A percentile compares a stretch with the other conserved stretches of the same genome.
Evolutionary conservation across 2,888 invertebrate species (phyloP).

Genomic region (Hartigia nigra): DNA sequence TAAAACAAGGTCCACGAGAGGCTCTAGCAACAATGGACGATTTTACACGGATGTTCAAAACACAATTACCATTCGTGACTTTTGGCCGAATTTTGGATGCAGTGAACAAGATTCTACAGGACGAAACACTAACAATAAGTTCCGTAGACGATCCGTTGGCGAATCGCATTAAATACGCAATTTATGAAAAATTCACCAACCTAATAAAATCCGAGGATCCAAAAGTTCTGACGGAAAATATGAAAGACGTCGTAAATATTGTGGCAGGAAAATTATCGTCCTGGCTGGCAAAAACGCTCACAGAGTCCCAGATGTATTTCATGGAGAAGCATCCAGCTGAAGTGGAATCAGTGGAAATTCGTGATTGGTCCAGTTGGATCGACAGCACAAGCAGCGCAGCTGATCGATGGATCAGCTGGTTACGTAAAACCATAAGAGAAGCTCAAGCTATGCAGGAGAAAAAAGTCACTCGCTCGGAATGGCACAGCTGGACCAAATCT

Average conservation of each 20-base stretch:
- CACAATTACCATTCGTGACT: conserved; percentile 50
- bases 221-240: conserved; percentile 34
- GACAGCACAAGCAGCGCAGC: conserved; percentile 36
- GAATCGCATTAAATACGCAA: conserved; percentile 50
- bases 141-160: conserved; percentile 36
- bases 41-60: conserved; percentile 26
- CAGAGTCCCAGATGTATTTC: conserved; percentile 38
- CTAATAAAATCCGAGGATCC: conserved; percentile 40
- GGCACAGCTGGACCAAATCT: conserved; percentile 42
- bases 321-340: conserved; percentile 39
- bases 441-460: conserved; percentile 34
- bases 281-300: conserved; percentile 45
- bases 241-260: conserved; percentile 40
- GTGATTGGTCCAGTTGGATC: conserved; percentile 51
- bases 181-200: conserved; percentile 47
- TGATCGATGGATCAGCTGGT: conserved; percentile 48
- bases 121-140: conserved; percentile 37
- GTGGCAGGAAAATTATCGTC: conserved; percentile 51
- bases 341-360: conserved; percentile 46
- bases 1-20: background rate
- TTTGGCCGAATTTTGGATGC: conserved; percentile 48
- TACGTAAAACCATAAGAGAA: conserved; percentile 39
- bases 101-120: conserved; percentile 44
- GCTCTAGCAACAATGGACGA: conserved; percentile 10
- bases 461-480: conserved; percentile 40